These are phyloP conservation scores for Zonotrichia leucophrys DNA, from an alignment of 2,113 vertebrate genomes.

Conservation along the genomic window DNA sequence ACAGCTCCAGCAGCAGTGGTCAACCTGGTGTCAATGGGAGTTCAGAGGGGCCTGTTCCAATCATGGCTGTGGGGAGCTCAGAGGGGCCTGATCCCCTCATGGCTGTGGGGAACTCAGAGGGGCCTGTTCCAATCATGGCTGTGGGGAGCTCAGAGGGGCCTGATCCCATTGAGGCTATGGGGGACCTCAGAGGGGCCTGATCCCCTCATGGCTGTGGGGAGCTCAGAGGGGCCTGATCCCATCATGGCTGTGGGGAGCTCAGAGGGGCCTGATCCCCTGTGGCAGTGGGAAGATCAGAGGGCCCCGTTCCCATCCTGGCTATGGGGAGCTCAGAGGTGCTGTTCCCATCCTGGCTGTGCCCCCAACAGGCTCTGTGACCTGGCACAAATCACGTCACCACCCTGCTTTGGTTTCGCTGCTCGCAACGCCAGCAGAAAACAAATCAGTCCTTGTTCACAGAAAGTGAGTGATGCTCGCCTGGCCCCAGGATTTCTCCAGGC, in stretches of 20 bases:
- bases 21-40: background rate
- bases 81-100: fast-evolving
- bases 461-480: background rate
- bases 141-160: too few relatives aligned
- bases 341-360: background rate
- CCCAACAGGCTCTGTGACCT: background rate
- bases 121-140: fast-evolving
- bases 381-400: background rate
- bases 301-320: too few relatives aligned
- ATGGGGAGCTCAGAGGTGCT: background rate
- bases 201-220: too few relatives aligned
- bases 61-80: background rate
- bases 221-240: too few relatives aligned
- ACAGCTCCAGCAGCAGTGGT: fast-evolving
- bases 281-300: too few relatives aligned
- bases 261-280: too few relatives aligned
- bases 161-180: too few relatives aligned
- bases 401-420: constrained; percentile 7
- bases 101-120: too few relatives aligned
- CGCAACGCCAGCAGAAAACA: background rate
- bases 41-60: background rate
- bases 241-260: too few relatives aligned
- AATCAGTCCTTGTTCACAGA: background rate
- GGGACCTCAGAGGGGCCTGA: too few relatives aligned
- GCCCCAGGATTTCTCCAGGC: background rate